Conservation (phyloP, 2,888 invertebrate species). For the Sthenelais limicola region DNA sequence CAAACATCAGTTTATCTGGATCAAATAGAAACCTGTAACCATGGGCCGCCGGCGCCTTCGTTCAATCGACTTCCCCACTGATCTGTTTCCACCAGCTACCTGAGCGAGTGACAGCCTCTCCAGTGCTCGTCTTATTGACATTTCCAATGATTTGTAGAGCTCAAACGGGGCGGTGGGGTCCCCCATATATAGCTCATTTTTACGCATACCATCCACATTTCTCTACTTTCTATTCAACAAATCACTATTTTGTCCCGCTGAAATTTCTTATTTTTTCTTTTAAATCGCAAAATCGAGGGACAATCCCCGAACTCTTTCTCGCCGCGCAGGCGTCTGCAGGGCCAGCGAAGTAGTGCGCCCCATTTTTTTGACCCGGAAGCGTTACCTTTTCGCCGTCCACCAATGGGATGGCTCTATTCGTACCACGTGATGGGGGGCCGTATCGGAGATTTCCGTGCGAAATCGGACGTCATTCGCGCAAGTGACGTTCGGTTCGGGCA, state of each 20-base stretch:
- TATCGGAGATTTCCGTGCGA: constrained; percentile 36
- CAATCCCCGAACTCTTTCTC: constrained; percentile 1
- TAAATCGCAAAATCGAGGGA: background rate
- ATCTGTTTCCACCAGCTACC: no score
- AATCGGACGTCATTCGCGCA: constrained; percentile 39
- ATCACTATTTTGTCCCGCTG: constrained; percentile 25
- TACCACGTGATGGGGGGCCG: constrained; percentile 34
- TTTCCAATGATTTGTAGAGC: no score
- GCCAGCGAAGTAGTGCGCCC: background rate
- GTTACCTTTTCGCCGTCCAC: constrained; percentile 1
- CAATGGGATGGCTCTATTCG: background rate
- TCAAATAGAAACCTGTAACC: no score
- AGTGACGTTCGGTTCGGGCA: constrained; percentile 31
- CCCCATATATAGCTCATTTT: no score
- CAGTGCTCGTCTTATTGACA: no score
- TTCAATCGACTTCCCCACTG: no score
- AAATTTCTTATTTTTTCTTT: background rate
- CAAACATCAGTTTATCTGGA: no score
- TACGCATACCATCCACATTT: no score
- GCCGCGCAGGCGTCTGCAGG: background rate
- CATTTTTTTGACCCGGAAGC: constrained; percentile 26
- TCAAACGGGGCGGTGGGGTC: no score
- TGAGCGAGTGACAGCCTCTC: no score
- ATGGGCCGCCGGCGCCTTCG: no score
- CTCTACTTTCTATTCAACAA: no score